Evolutionary conservation across 2,113 vertebrate species (phyloP).

Genomic region (Alethe castanea): DNA sequence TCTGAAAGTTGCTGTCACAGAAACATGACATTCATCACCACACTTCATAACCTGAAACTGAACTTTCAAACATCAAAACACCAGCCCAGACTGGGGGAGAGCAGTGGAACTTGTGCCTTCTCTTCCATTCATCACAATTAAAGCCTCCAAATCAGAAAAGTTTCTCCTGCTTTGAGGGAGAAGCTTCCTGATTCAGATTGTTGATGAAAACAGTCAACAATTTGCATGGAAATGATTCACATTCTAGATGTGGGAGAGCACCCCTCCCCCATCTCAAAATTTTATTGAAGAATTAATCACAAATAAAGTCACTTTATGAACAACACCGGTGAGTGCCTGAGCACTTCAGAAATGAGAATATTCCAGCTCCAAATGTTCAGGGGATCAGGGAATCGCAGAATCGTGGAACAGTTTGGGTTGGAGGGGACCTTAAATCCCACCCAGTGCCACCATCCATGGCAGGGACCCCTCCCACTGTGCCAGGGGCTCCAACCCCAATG

Average conservation of each 20-base stretch:
- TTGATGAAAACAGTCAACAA: neutral
- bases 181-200: neutral
- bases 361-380: neutral
- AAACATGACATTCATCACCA: neutral
- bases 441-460: neutral
- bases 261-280: rapidly evolving
- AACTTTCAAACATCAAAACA: neutral
- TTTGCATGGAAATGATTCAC: neutral
- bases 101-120: neutral
- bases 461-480: neutral
- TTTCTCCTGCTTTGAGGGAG: neutral
- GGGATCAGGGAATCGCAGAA: neutral
- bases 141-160: neutral
- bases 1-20: neutral
- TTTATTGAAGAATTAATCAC: neutral
- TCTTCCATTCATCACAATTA: neutral
- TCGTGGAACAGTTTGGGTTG: neutral
- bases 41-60: neutral
- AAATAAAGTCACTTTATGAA: neutral
- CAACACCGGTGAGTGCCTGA: neutral
- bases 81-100: neutral
- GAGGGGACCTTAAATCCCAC: rapidly evolving
- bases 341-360: neutral
- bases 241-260: neutral
- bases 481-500: neutral